phyloP scores from a whole-genome alignment of 2,113 vertebrate species.

The Melanotaenia duboulayi region DNA sequence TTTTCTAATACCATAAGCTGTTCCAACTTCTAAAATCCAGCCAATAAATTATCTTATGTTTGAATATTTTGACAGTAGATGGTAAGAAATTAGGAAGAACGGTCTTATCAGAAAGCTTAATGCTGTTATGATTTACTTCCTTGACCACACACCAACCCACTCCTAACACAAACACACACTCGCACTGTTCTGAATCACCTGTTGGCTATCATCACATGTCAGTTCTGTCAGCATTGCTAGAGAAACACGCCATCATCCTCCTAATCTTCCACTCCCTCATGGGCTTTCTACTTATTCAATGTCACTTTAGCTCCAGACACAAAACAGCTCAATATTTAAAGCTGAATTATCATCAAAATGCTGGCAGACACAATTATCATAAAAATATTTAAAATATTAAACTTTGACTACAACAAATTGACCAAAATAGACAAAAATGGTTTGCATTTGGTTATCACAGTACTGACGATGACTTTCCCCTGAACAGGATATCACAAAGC shows the following conservation, averaged over 20 bases:
- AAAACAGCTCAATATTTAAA: neutral
- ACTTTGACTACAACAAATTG: neutral
- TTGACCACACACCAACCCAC: neutral
- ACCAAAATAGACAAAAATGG: too few relatives aligned
- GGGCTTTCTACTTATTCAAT: neutral
- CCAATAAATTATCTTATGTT: neutral
- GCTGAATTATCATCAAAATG: too few relatives aligned
- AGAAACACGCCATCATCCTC: slow-evolving; percentile 24
- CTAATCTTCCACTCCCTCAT: slow-evolving; percentile 4
- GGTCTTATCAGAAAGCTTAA: neutral
- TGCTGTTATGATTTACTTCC: slow-evolving; percentile 14
- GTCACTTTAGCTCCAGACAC: neutral
- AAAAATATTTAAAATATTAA: neutral
- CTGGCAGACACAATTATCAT: neutral
- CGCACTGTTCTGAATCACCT: slow-evolving; percentile 61
- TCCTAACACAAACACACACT: slow-evolving; percentile 24
- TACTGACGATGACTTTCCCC: too few relatives aligned
- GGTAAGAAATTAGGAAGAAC: neutral
- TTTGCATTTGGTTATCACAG: too few relatives aligned
- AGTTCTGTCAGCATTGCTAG: slow-evolving; percentile 21
- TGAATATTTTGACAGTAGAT: neutral
- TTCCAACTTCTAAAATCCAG: too few relatives aligned
- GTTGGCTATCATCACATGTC: slow-evolving; percentile 55
- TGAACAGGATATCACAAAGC: too few relatives aligned
- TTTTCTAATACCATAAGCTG: neutral